These are phyloP conservation scores for Synodontis membranacea DNA, from an alignment of 2,113 vertebrate genomes.

Conservation along the genomic window DNA sequence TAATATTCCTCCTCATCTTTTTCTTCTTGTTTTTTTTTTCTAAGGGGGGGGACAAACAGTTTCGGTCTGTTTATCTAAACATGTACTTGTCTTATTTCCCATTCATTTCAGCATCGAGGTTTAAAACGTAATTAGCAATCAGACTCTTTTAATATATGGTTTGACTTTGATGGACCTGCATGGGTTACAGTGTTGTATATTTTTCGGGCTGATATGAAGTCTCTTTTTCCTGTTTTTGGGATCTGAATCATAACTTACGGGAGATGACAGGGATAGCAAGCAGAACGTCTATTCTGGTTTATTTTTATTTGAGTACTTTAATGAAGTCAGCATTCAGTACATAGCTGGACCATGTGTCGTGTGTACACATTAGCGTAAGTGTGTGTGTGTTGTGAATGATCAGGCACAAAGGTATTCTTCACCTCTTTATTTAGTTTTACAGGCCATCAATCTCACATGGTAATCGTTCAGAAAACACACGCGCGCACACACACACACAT, in stretches of 20 bases:
- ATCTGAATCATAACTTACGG: background rate
- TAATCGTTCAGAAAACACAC: background rate
- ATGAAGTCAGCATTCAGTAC: slow-evolving; percentile 34
- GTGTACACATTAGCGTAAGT: background rate
- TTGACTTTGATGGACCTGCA: background rate
- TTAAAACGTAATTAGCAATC: background rate
- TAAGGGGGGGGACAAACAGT: background rate
- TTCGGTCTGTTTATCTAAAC: background rate
- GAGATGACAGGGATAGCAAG: background rate
- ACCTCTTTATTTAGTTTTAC: slow-evolving; percentile 13
- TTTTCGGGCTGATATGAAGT: background rate
- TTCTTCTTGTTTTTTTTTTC: background rate
- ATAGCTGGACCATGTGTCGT: slow-evolving; percentile 15
- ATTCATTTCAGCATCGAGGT: background rate
- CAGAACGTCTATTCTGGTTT: background rate
- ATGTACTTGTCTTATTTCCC: background rate
- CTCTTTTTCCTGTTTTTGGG: background rate
- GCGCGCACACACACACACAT: background rate
- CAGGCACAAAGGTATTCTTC: slow-evolving; percentile 19
- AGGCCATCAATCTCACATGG: background rate
- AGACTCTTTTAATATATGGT: background rate
- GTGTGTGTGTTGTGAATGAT: slow-evolving; percentile 2
- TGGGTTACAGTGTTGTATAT: background rate
- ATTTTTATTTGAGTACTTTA: slow-evolving; percentile 25
- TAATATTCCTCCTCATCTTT: background rate